A percentile compares a stretch with the other conserved stretches of the same genome.
These are phyloP conservation scores for Hippocampus kuda DNA, from an alignment of 2,797 vertebrate genomes.

Conservation along the genomic window DNA sequence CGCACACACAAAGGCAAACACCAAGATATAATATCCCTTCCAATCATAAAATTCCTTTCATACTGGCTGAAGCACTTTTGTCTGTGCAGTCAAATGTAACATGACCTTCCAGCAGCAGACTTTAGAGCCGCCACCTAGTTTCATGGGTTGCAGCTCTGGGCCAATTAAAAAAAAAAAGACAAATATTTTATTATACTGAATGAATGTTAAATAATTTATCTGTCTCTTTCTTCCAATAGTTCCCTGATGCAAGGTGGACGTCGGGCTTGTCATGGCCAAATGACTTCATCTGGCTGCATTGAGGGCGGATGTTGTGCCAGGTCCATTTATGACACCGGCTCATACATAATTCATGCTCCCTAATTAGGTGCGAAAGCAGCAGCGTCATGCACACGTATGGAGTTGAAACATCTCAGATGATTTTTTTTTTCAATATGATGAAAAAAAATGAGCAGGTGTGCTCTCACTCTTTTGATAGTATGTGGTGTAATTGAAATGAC, in stretches of 20 bases:
- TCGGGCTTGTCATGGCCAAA: slow-evolving; percentile 19
- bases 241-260: slow-evolving; percentile 22
- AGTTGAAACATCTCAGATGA: slow-evolving; percentile 2
- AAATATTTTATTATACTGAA: slow-evolving; percentile 2
- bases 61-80: not conserved
- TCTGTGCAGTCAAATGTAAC: not conserved
- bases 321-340: slow-evolving; percentile 31
- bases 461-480: not conserved
- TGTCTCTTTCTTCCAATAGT: slow-evolving; percentile 13
- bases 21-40: not conserved
- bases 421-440: not conserved
- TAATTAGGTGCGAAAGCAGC: slow-evolving; percentile 39
- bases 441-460: not conserved
- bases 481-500: not conserved
- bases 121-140: not conserved
- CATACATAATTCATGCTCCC: slow-evolving; percentile 43
- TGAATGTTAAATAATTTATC: not conserved
- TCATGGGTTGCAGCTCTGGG: not conserved
- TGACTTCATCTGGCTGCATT: slow-evolving; percentile 35
- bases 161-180: not conserved
- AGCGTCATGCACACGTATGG: slow-evolving; percentile 24
- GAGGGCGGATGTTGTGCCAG: slow-evolving; percentile 26
- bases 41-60: not conserved
- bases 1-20: too few relatives aligned
- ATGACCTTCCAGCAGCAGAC: slow-evolving; percentile 3